Evolutionary conservation across 1,140 invertebrate species (phyloP).

Genomic region (Pantala flavescens): DNA sequence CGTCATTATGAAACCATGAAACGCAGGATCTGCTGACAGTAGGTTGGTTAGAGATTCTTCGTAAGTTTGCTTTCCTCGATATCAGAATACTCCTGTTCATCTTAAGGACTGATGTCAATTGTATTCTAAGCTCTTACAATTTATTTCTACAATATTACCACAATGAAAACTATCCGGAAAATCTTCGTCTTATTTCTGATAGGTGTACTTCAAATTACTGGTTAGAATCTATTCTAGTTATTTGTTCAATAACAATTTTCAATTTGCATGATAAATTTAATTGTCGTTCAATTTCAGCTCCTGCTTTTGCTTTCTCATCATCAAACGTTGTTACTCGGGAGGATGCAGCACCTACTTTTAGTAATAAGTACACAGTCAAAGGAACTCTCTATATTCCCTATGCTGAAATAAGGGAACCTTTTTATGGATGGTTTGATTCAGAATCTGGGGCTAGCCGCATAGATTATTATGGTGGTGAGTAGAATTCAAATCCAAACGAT

Average conservation of each 20-base stretch:
- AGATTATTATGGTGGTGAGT: conserved; percentile 83
- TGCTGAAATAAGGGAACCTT: conserved; percentile 82
- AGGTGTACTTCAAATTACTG: too few relatives aligned
- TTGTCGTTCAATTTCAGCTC: not conserved
- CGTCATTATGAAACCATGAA: not conserved
- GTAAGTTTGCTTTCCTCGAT: too few relatives aligned
- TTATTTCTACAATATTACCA: too few relatives aligned
- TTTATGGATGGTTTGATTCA: conserved; percentile 77
- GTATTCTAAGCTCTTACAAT: too few relatives aligned
- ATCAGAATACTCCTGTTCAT: too few relatives aligned
- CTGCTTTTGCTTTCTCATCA: not conserved
- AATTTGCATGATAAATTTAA: too few relatives aligned
- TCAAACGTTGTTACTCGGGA: not conserved
- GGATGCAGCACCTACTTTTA: conserved; percentile 47
- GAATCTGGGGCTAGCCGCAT: conserved; percentile 66
- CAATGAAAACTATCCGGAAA: too few relatives aligned
- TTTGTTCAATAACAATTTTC: too few relatives aligned
- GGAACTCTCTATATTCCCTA: conserved; percentile 78
- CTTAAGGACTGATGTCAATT: too few relatives aligned
- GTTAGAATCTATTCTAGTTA: too few relatives aligned
- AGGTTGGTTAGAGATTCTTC: too few relatives aligned
- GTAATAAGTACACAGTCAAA: conserved; percentile 55
- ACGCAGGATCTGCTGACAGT: not conserved
- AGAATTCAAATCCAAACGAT: conserved; percentile 17
- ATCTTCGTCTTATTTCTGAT: too few relatives aligned